Evolutionary conservation across 2,797 vertebrate genomes (phyloP).

Genomic region (Naso thynnoides): DNA sequence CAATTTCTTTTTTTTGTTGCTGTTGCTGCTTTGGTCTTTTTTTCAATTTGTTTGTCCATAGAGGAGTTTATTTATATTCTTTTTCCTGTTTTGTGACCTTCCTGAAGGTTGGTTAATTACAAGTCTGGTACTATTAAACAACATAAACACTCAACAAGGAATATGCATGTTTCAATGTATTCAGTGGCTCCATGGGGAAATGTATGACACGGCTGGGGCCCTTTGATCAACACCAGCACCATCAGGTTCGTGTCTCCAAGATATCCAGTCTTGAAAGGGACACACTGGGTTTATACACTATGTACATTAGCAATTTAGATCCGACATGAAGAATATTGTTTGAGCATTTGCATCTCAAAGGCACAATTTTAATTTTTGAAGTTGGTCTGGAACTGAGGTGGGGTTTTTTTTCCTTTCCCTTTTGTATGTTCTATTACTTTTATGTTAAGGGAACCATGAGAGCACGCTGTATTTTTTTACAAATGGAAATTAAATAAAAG

Average conservation of each 20-base stretch:
- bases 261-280: slow-evolving; percentile 80
- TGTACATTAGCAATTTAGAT: slow-evolving; percentile 88
- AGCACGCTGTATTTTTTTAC: slow-evolving; percentile 53
- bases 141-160: slow-evolving; percentile 64
- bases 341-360: slow-evolving; percentile 86
- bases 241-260: slow-evolving; percentile 81
- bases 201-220: slow-evolving; percentile 56
- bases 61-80: slow-evolving; percentile 11
- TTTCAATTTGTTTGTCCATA: background rate
- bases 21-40: background rate
- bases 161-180: slow-evolving; percentile 65
- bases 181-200: slow-evolving; percentile 64
- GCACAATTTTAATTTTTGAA: slow-evolving; percentile 75
- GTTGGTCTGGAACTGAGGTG: slow-evolving; percentile 59
- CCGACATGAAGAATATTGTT: slow-evolving; percentile 79
- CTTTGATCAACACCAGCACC: slow-evolving; percentile 83
- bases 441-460: slow-evolving; percentile 49
- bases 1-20: background rate
- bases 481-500: slow-evolving; percentile 64
- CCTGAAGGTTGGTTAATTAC: slow-evolving; percentile 39
- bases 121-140: slow-evolving; percentile 50
- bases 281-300: slow-evolving; percentile 70
- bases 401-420: slow-evolving; percentile 27
- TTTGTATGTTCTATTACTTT: slow-evolving; percentile 63
- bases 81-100: slow-evolving; percentile 22